phyloP scores from a whole-genome alignment of 2,113 vertebrate genomes.

The Ptyas mucosa region DNA sequence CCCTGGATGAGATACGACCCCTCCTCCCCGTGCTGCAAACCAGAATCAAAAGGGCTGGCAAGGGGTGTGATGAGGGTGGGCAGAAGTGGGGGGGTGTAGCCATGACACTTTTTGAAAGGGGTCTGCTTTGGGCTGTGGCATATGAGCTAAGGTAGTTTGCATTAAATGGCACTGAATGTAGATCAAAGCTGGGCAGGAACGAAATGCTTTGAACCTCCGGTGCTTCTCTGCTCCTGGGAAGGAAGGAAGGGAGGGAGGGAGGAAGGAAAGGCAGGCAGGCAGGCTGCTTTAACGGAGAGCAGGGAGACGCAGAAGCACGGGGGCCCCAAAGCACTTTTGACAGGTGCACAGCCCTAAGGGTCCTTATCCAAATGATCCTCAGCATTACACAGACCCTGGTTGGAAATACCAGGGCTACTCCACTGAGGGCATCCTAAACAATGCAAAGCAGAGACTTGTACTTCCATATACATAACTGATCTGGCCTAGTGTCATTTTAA shows the following conservation, averaged over 20 bases:
- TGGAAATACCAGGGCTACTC: not conserved
- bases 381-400: not conserved
- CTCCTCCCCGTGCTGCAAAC: not conserved
- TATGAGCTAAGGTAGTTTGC: not conserved
- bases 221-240: not conserved
- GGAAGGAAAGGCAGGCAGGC: too few species aligned
- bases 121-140: too few species aligned
- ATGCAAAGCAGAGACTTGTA: not conserved
- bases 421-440: not conserved
- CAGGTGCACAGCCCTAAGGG: not conserved
- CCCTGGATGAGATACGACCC: not conserved
- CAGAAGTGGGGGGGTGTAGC: rapidly evolving
- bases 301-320: not conserved
- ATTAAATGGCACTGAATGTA: too few species aligned
- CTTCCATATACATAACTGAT: not conserved
- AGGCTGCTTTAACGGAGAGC: not conserved
- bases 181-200: not conserved
- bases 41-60: not conserved
- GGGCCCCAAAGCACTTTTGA: not conserved
- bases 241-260: not conserved
- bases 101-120: too few species aligned
- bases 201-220: not conserved
- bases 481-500: not conserved
- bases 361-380: not conserved
- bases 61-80: not conserved